These are phyloP conservation scores for Meandrina meandrites DNA, from an alignment of 92 coral and sea anemone genomes.

Conservation along the genomic window DNA sequence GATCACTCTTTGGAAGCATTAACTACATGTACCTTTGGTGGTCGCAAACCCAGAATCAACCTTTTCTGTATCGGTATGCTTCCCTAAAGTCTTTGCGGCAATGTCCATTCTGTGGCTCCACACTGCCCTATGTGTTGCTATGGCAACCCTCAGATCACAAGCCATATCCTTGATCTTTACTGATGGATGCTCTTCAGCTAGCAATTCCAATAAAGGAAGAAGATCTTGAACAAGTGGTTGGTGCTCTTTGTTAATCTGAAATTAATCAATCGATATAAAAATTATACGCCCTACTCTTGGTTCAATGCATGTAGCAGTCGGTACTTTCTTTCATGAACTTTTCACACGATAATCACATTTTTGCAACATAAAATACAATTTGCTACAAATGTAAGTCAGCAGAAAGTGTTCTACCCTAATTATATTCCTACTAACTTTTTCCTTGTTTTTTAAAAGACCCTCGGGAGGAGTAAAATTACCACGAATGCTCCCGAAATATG, in stretches of 20 bases:
- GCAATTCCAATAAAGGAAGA: constrained; percentile 70
- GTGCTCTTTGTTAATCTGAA: constrained; percentile 68
- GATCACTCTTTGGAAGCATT: not conserved
- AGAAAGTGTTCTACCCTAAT: too few species aligned
- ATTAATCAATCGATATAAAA: not conserved
- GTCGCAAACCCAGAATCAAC: not conserved
- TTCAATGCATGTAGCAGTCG: too few species aligned
- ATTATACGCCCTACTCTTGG: too few species aligned
- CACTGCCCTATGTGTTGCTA: constrained; percentile 91
- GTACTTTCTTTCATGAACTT: too few species aligned
- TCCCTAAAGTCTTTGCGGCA: constrained; percentile 62
- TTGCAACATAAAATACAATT: too few species aligned
- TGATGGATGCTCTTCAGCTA: constrained; percentile 61
- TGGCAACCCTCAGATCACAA: constrained; percentile 82
- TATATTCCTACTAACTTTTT: too few species aligned
- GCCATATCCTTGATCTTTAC: constrained; percentile 80
- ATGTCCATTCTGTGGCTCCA: constrained; percentile 79
- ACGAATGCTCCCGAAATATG: too few species aligned
- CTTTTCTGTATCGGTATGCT: constrained; percentile 12
- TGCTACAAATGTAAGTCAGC: too few species aligned
- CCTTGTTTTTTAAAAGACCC: too few species aligned
- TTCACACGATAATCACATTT: too few species aligned
- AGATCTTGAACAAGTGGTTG: constrained; percentile 58
- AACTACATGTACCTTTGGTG: not conserved
- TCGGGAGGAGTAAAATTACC: too few species aligned